These are phyloP conservation scores for Oncorhynchus nerka DNA, from an alignment of 2,113 vertebrate species.

Conservation along the genomic window DNA sequence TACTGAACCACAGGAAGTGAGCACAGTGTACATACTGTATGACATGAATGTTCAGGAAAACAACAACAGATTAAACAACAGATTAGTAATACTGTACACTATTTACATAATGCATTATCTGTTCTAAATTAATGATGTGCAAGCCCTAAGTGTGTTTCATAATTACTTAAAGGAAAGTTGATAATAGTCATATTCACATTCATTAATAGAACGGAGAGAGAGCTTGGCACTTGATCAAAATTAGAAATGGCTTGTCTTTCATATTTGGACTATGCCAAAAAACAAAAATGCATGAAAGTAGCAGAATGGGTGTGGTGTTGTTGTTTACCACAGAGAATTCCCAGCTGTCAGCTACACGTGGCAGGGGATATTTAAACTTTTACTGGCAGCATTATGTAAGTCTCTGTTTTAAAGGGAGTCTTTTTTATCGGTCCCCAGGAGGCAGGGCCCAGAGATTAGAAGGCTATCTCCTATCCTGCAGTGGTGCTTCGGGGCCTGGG, in stretches of 20 bases:
- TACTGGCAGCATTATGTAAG: conserved; percentile 15
- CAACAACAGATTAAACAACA: not conserved
- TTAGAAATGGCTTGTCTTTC: not conserved
- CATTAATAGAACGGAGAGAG: too few species aligned
- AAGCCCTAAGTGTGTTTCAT: not conserved
- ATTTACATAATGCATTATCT: not conserved
- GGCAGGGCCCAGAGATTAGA: conserved; percentile 54
- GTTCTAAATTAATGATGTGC: not conserved
- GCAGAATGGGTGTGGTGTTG: conserved; percentile 2
- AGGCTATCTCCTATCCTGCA: conserved; percentile 74
- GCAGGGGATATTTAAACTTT: conserved; percentile 66
- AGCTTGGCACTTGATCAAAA: not conserved
- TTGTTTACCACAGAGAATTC: conserved; percentile 30
- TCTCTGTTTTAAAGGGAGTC: conserved; percentile 21
- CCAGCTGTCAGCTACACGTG: conserved; percentile 50
- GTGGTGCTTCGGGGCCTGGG: conserved; percentile 41
- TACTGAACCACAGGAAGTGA: not conserved
- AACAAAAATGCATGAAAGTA: not conserved
- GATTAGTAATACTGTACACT: not conserved
- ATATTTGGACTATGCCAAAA: not conserved
- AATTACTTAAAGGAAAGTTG: not conserved
- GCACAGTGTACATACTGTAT: not conserved
- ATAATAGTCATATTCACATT: not conserved
- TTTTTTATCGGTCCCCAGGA: conserved; percentile 62
- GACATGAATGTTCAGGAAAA: not conserved